Evolutionary conservation across 2,797 vertebrate genomes (phyloP).

Genomic region (Nannoperca obscura): DNA sequence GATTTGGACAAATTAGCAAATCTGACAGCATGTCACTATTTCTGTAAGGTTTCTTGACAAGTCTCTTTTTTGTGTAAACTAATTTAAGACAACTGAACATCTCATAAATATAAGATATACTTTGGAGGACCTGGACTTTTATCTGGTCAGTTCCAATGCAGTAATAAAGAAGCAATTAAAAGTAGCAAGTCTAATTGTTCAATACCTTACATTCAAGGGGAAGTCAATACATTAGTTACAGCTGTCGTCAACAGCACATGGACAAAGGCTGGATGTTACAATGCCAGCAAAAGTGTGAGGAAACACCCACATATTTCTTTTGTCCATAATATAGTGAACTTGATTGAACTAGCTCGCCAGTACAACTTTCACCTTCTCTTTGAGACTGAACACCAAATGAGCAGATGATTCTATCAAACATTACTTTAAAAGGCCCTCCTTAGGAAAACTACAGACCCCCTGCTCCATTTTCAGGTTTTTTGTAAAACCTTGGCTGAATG

Average conservation of each 20-base stretch:
- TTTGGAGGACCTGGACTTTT: neutral
- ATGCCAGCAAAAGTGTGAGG: constrained; percentile 1
- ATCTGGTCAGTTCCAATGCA: neutral
- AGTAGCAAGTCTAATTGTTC: neutral
- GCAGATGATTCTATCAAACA: constrained; percentile 49
- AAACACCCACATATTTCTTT: constrained; percentile 18
- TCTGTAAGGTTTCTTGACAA: neutral
- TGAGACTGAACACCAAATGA: constrained; percentile 10
- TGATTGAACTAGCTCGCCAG: constrained; percentile 14
- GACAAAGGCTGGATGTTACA: constrained; percentile 1
- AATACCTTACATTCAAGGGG: neutral
- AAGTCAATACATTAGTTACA: neutral
- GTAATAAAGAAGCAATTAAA: neutral
- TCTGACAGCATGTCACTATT: neutral
- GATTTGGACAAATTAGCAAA: neutral
- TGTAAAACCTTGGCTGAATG: constrained; percentile 70
- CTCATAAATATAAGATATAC: neutral
- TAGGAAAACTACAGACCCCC: constrained; percentile 26
- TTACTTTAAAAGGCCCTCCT: constrained; percentile 73
- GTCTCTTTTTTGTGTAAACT: neutral
- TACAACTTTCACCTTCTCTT: constrained; percentile 13
- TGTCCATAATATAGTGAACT: neutral
- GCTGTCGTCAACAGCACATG: neutral
- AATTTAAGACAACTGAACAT: neutral
- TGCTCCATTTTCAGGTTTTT: constrained; percentile 24